Percentiles rank a stretch among this genome's conserved stretches.
Conservation (phyloP, 2,797 vertebrate genomes). For the Paguma larvata region DNA sequence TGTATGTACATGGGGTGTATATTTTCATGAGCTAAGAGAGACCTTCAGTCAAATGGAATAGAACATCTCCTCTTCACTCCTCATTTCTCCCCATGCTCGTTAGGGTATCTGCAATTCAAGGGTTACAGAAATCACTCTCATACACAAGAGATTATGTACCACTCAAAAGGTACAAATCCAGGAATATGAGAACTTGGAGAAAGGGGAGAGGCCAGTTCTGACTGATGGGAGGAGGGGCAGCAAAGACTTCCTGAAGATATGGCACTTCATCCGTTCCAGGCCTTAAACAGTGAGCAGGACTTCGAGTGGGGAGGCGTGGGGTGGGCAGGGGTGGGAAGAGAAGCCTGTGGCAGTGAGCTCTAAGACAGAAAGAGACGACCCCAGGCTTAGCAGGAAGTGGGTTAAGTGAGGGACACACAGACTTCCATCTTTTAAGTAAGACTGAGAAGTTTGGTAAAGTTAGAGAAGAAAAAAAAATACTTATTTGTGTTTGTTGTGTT, state of each 20-base stretch:
- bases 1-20: not conserved
- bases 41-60: not conserved
- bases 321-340: too few relatives aligned
- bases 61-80: not conserved
- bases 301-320: not conserved
- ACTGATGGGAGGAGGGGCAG: not conserved
- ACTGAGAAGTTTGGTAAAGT: not conserved
- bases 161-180: not conserved
- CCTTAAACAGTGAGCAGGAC: not conserved
- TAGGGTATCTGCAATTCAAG: not conserved
- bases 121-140: not conserved
- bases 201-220: not conserved
- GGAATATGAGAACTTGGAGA: not conserved
- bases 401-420: not conserved
- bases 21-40: not conserved
- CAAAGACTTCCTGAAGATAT: not conserved
- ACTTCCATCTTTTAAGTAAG: not conserved
- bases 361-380: not conserved
- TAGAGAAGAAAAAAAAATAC: slow-evolving; percentile 28
- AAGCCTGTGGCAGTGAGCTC: not conserved
- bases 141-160: not conserved
- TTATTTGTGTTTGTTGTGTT: not conserved
- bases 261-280: not conserved
- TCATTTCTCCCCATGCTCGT: not conserved
- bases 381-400: not conserved